Percentiles rank a stretch among this genome's conserved stretches.
phyloP scores from a whole-genome alignment of 2,797 vertebrate genomes.

The Danio kyathit region DNA sequence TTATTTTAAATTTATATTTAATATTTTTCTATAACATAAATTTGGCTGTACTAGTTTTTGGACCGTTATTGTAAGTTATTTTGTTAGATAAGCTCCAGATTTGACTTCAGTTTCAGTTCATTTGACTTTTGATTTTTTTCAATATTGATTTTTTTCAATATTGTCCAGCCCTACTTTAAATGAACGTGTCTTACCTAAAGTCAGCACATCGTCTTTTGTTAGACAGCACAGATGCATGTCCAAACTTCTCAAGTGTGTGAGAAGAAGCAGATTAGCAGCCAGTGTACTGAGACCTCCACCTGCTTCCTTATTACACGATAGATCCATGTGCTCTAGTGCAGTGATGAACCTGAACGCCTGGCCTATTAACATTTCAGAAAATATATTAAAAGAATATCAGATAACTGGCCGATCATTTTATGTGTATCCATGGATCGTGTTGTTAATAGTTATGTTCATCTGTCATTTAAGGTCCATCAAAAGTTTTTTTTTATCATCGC shows the following conservation, averaged over 20 bases:
- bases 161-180: too few relatives aligned
- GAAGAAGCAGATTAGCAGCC: conserved; percentile 71
- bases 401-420: not conserved
- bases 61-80: too few relatives aligned
- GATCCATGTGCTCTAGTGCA: conserved; percentile 77
- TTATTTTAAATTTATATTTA: too few relatives aligned
- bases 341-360: conserved; percentile 65
- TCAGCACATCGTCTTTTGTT: conserved; percentile 74
- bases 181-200: conserved; percentile 76
- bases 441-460: conserved; percentile 4
- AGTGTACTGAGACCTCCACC: conserved; percentile 79
- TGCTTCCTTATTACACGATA: conserved; percentile 84
- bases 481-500: not conserved
- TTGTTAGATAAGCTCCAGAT: too few relatives aligned
- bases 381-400: not conserved
- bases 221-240: conserved; percentile 87
- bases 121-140: too few relatives aligned
- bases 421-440: not conserved
- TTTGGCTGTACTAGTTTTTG: too few relatives aligned
- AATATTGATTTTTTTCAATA: not conserved
- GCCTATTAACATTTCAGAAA: conserved; percentile 29
- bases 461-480: not conserved
- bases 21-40: too few relatives aligned
- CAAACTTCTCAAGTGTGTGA: conserved; percentile 81
- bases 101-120: too few relatives aligned